Conservation (phyloP, 2,797 vertebrate genomes). For the Hyperoplus lanceolatus region DNA sequence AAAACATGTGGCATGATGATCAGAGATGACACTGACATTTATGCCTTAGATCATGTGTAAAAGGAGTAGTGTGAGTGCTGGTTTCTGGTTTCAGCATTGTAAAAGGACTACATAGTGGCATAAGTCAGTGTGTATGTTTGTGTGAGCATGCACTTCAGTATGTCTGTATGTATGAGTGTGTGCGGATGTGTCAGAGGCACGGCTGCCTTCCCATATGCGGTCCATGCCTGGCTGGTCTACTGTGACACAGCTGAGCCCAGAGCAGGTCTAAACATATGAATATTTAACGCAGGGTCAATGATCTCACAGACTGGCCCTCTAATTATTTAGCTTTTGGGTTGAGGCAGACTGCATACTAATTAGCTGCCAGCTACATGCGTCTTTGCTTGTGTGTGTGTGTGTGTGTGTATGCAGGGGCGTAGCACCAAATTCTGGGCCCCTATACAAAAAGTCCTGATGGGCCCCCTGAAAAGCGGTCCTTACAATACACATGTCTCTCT, state of each 20-base stretch:
- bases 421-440: too few relatives aligned
- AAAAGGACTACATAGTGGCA: conserved; percentile 25
- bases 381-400: conserved; percentile 39
- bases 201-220: conserved; percentile 86
- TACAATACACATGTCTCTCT: too few relatives aligned
- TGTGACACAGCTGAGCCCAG: conserved; percentile 87
- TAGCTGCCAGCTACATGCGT: conserved; percentile 76
- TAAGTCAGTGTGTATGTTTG: conserved; percentile 33
- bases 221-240: conserved; percentile 86
- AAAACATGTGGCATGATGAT: background rate
- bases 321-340: conserved; percentile 89
- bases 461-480: too few relatives aligned
- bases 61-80: conserved; percentile 19
- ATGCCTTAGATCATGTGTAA: conserved; percentile 20
- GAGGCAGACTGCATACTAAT: conserved; percentile 86
- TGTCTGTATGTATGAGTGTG: conserved; percentile 37
- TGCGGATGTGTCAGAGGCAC: conserved; percentile 78
- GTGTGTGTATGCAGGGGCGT: conserved; percentile 21
- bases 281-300: conserved; percentile 89
- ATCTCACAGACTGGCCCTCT: conserved; percentile 89
- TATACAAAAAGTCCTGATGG: too few relatives aligned
- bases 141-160: conserved; percentile 30
- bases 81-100: conserved; percentile 28
- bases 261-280: conserved; percentile 90
- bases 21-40: conserved; percentile 17